A percentile compares a stretch with the other conserved stretches of the same genome.
Evolutionary conservation across 1,140 invertebrate species (phyloP).

Genomic region (Drosophila pruinosa): DNA sequence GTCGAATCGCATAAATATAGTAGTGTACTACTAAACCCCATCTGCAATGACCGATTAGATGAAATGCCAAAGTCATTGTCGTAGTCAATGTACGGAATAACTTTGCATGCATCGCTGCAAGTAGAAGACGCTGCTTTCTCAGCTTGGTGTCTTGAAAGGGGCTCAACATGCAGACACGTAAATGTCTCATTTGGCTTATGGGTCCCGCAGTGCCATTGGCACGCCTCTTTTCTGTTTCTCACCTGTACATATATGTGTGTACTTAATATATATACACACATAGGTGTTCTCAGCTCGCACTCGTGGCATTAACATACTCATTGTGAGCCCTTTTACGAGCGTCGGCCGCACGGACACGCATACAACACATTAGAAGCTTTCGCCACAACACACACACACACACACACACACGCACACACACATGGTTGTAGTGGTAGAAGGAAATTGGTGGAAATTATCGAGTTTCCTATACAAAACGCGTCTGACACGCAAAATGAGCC

Average conservation of each 20-base stretch:
- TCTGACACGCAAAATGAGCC: slow-evolving; percentile 66
- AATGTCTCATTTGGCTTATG: slow-evolving; percentile 36
- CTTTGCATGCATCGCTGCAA: slow-evolving; percentile 6
- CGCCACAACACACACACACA: slow-evolving; percentile 10
- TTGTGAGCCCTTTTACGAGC: slow-evolving; percentile 65
- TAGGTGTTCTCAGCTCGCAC: slow-evolving; percentile 25
- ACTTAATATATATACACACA: neutral
- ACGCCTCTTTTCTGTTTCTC: slow-evolving; percentile 38
- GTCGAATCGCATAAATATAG: neutral
- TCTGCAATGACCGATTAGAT: slow-evolving; percentile 6
- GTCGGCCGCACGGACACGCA: slow-evolving; percentile 31
- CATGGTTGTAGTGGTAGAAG: slow-evolving; percentile 38
- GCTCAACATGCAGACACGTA: neutral
- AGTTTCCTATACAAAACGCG: slow-evolving; percentile 81
- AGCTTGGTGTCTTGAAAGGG: too few relatives aligned
- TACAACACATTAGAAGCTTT: slow-evolving; percentile 33
- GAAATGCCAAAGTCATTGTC: slow-evolving; percentile 19
- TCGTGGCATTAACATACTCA: slow-evolving; percentile 60
- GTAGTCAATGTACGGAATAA: slow-evolving; percentile 1
- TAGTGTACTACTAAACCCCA: too few relatives aligned
- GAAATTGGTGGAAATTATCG: slow-evolving; percentile 81
- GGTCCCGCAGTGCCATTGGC: slow-evolving; percentile 20
- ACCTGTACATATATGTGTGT: neutral
- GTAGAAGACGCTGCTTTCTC: neutral
- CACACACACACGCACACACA: slow-evolving; percentile 20